Evolutionary conservation across 37 sponge, comb jelly and placozoan species (phyloP).

Genomic region (Halichondria panicea): DNA sequence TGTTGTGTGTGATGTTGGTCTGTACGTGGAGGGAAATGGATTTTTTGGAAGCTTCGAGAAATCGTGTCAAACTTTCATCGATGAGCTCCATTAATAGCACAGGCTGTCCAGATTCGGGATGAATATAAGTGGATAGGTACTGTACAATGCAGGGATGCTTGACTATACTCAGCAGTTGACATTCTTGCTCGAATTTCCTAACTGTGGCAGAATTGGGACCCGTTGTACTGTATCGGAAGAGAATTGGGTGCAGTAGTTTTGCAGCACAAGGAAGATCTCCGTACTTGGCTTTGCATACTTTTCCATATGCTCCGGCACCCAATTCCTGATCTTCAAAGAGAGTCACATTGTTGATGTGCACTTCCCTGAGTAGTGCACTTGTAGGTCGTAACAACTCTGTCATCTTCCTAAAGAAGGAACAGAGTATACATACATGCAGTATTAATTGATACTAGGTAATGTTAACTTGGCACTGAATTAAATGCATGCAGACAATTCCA

Average conservation of each 20-base stretch:
- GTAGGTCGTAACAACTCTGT: background rate
- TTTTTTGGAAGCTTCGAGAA: conserved; percentile 7
- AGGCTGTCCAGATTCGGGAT: conserved; percentile 13
- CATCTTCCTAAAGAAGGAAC: background rate
- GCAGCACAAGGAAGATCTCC: conserved; percentile 29
- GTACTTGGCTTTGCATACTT: conserved; percentile 22
- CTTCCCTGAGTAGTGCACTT: background rate
- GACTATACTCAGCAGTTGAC: conserved; percentile 2
- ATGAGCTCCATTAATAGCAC: conserved; percentile 46
- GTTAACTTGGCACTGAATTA: too few species aligned
- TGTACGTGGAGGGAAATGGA: conserved; percentile 24
- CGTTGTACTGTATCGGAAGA: background rate
- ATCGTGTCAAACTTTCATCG: conserved; percentile 36
- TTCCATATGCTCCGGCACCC: conserved; percentile 32
- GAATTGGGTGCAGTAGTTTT: conserved; percentile 14
- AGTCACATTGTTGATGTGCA: background rate
- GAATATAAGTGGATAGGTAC: conserved; percentile 3
- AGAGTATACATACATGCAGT: too few species aligned
- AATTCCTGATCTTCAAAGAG: conserved; percentile 11
- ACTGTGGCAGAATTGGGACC: background rate
- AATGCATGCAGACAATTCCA: too few species aligned
- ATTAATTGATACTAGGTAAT: too few species aligned
- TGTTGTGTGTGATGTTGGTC: conserved; percentile 29
- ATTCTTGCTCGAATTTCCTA: conserved; percentile 10
- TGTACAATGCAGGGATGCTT: conserved; percentile 41